phyloP scores from a whole-genome alignment of 1,140 invertebrate genomes.

The Musca vetustissima region DNA sequence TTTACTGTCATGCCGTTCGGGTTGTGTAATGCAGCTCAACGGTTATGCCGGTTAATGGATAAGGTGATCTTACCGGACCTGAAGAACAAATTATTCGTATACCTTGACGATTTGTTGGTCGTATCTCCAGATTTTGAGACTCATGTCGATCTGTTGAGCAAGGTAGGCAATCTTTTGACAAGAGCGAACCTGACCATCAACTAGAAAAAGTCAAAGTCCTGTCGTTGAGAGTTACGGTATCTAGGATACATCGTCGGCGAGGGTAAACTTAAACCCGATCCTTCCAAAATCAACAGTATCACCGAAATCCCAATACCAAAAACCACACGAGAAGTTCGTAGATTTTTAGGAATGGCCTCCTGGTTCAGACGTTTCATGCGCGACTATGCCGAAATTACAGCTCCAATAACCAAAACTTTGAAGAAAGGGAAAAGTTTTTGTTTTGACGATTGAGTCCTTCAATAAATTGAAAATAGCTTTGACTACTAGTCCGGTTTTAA shows the following conservation, averaged over 20 bases:
- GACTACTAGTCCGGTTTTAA: slow-evolving; percentile 43
- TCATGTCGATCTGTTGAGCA: slow-evolving; percentile 49
- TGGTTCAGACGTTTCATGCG: slow-evolving; percentile 25
- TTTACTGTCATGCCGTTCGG: slow-evolving; percentile 31
- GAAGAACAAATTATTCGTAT: slow-evolving; percentile 11
- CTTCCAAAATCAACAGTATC: too few relatives aligned
- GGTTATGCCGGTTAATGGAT: slow-evolving; percentile 23
- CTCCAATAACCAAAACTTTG: slow-evolving; percentile 22
- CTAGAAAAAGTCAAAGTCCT: slow-evolving; percentile 55
- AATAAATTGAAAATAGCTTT: slow-evolving; percentile 38
- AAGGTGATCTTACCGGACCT: slow-evolving; percentile 14
- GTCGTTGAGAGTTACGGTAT: slow-evolving; percentile 31
- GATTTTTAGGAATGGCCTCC: not conserved
- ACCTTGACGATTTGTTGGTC: slow-evolving; percentile 57
- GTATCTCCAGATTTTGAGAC: slow-evolving; percentile 46
- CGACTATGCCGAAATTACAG: slow-evolving; percentile 18
- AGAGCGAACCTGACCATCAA: slow-evolving; percentile 56
- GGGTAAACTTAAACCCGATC: too few relatives aligned
- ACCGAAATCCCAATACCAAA: too few relatives aligned
- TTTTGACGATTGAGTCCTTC: slow-evolving; percentile 46
- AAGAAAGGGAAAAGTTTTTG: slow-evolving; percentile 10
- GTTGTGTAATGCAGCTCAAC: slow-evolving; percentile 26
- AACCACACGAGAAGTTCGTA: too few relatives aligned
- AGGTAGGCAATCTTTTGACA: slow-evolving; percentile 48
- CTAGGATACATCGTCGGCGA: slow-evolving; percentile 26